Percentiles rank a stretch among this genome's conserved stretches.
These are phyloP conservation scores for Nomada fucata DNA, from an alignment of 2,888 invertebrate species.

Conservation along the genomic window DNA sequence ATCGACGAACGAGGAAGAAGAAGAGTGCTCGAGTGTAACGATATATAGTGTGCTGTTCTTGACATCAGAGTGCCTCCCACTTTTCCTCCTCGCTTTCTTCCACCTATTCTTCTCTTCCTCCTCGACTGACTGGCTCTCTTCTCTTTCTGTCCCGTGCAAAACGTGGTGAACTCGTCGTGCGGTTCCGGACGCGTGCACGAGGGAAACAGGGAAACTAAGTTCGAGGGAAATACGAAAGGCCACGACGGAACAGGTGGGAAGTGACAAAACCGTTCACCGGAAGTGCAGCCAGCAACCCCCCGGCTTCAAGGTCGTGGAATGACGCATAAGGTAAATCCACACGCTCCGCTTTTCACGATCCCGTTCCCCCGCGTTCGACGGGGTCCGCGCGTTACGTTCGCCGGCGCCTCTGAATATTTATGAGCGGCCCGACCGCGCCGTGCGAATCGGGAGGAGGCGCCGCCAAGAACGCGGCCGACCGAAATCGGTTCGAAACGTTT, in stretches of 20 bases:
- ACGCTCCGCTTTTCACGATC: conserved; percentile 19
- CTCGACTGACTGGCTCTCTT: conserved; percentile 21
- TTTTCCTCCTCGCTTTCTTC: conserved; percentile 17
- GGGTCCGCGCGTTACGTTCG: conserved; percentile 10
- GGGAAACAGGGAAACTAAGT: background rate
- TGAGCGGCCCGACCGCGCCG: conserved; percentile 48
- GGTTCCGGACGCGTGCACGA: background rate
- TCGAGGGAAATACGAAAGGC: background rate
- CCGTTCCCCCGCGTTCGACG: background rate
- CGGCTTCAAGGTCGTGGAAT: conserved; percentile 79
- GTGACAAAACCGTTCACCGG: conserved; percentile 59
- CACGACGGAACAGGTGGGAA: conserved; percentile 48
- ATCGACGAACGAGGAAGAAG: conserved; percentile 30
- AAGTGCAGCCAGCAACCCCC: conserved; percentile 62
- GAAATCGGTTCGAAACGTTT: conserved; percentile 53
- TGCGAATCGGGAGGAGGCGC: background rate
- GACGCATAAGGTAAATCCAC: conserved; percentile 81
- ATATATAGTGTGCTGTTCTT: conserved; percentile 66
- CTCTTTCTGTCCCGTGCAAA: conserved; percentile 9
- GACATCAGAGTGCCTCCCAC: conserved; percentile 51
- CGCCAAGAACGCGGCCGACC: conserved; percentile 11
- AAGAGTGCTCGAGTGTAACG: conserved; percentile 67
- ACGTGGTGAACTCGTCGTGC: conserved; percentile 39
- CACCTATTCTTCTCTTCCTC: conserved; percentile 41
- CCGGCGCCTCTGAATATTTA: conserved; percentile 68